These are phyloP conservation scores for Amphipoea lucens DNA, from an alignment of 2,888 invertebrate species.

Conservation along the genomic window DNA sequence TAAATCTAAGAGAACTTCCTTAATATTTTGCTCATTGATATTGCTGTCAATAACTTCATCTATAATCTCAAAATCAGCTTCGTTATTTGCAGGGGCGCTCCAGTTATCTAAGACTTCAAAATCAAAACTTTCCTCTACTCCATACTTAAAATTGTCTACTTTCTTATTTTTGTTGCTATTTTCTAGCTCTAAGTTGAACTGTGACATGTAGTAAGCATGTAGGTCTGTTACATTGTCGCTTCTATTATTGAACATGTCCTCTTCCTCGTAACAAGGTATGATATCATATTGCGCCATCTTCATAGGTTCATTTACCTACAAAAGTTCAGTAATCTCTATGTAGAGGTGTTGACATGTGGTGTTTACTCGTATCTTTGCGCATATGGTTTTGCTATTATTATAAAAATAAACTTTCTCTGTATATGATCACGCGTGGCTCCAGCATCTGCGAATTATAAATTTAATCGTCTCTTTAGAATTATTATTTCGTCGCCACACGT, in stretches of 20 bases:
- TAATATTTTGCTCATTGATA: constrained; percentile 86
- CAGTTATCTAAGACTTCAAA: constrained; percentile 84
- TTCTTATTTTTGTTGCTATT: constrained; percentile 80
- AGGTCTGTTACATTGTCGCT: constrained; percentile 84
- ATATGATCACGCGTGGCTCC: constrained; percentile 84
- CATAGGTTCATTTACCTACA: constrained; percentile 85
- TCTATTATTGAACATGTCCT: constrained; percentile 82
- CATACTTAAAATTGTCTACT: constrained; percentile 82
- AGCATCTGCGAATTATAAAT: constrained; percentile 89
- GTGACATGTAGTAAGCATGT: constrained; percentile 88
- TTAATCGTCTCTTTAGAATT: constrained; percentile 83
- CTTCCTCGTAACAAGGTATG: constrained; percentile 83
- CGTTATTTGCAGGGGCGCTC: constrained; percentile 71
- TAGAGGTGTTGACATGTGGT: constrained; percentile 86
- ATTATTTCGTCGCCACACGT: constrained; percentile 81
- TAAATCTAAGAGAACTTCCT: constrained; percentile 86
- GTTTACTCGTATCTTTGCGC: constrained; percentile 79
- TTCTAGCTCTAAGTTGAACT: constrained; percentile 88
- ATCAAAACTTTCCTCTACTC: constrained; percentile 86
- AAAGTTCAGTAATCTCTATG: constrained; percentile 86
- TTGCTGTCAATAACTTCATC: constrained; percentile 84
- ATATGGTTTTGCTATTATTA: constrained; percentile 89
- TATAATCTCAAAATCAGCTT: constrained; percentile 82
- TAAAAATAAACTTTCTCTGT: constrained; percentile 90
- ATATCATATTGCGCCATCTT: constrained; percentile 86